phyloP scores from a whole-genome alignment of 2,113 vertebrate genomes.

The Grallaria varia region DNA sequence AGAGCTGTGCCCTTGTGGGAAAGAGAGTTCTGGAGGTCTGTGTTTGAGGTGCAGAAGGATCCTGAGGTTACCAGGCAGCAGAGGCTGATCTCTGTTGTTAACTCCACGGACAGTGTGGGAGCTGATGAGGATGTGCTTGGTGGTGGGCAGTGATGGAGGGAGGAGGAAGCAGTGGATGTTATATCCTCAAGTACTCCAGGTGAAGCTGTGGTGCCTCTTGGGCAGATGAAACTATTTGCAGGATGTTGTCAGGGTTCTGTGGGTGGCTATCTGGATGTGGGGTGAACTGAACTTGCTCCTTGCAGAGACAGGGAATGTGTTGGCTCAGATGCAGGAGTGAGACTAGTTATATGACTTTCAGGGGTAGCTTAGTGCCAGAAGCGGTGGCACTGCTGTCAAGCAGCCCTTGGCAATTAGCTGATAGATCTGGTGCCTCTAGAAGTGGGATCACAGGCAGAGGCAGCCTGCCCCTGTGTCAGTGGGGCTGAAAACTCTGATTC shows the following conservation, averaged over 20 bases:
- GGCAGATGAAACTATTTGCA: background rate
- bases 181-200: background rate
- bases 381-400: background rate
- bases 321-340: background rate
- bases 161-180: background rate
- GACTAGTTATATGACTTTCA: background rate
- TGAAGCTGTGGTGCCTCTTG: background rate
- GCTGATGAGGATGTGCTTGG: background rate
- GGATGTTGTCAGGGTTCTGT: background rate
- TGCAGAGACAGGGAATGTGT: background rate
- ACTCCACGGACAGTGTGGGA: background rate
- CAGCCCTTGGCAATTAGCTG: background rate
- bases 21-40: background rate
- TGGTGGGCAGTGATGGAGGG: background rate
- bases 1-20: background rate
- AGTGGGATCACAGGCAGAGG: background rate
- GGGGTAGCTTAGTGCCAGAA: background rate
- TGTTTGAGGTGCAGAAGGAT: background rate
- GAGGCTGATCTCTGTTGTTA: background rate
- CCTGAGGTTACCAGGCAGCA: background rate
- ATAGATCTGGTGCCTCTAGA: background rate
- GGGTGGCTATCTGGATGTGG: background rate
- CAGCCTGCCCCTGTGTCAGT: background rate
- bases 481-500: background rate
- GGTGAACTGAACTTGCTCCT: background rate